Conservation (phyloP, 2,888 invertebrate species). For the Dioctria linearis region DNA sequence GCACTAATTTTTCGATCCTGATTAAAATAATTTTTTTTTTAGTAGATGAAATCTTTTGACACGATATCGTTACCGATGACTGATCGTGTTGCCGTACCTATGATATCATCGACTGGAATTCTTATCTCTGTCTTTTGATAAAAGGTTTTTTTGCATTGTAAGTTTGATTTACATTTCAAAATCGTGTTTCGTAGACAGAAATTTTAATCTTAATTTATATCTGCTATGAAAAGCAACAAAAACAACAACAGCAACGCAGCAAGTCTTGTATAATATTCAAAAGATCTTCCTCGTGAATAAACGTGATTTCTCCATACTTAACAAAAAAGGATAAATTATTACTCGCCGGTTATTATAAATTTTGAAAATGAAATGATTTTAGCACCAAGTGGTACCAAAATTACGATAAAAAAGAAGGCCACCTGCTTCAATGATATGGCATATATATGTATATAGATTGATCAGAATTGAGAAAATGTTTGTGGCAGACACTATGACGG, state of each 20-base stretch:
- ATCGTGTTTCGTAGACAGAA: conserved; percentile 34
- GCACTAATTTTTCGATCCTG: conserved; percentile 35
- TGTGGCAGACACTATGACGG: not conserved
- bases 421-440: conserved; percentile 9
- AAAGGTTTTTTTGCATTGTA: conserved; percentile 12
- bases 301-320: not conserved
- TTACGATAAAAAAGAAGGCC: conserved; percentile 35
- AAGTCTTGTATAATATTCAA: conserved; percentile 29
- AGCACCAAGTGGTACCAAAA: conserved; percentile 36
- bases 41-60: conserved; percentile 11
- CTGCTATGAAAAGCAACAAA: conserved; percentile 7
- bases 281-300: conserved; percentile 9
- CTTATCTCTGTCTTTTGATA: conserved; percentile 41
- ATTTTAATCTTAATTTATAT: conserved; percentile 40
- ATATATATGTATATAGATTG: not conserved
- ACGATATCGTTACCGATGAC: conserved; percentile 23
- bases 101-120: conserved; percentile 39
- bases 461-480: not conserved
- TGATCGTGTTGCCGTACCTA: conserved; percentile 35
- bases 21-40: conserved; percentile 35
- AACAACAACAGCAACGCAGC: not conserved
- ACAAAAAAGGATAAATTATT: conserved; percentile 21
- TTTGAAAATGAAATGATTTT: conserved; percentile 19
- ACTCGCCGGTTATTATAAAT: not conserved
- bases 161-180: conserved; percentile 35